Evolutionary conservation across 2,888 invertebrate species (phyloP).

Genomic region (Glaucopsyche alexis): DNA sequence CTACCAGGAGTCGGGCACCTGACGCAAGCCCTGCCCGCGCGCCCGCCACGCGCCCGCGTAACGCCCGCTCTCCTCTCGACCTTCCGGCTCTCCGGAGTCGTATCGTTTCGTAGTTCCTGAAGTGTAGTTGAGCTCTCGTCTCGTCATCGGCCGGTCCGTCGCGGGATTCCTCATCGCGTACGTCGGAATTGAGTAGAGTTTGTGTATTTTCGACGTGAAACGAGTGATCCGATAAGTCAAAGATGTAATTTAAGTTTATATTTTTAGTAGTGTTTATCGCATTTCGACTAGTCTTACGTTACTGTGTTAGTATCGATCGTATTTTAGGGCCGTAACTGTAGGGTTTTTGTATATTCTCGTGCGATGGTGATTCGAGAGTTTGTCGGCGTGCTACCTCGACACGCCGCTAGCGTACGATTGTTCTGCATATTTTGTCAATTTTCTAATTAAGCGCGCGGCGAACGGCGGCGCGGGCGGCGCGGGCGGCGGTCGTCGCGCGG

Average conservation of each 20-base stretch:
- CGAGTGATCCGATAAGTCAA: slow-evolving; percentile 77
- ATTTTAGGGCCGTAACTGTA: slow-evolving; percentile 65
- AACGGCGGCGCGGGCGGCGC: slow-evolving; percentile 53
- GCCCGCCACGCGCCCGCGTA: slow-evolving; percentile 15
- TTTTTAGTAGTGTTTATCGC: slow-evolving; percentile 74
- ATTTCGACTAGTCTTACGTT: slow-evolving; percentile 80
- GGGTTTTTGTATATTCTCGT: slow-evolving; percentile 74
- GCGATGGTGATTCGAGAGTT: slow-evolving; percentile 56
- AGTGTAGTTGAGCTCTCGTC: slow-evolving; percentile 44
- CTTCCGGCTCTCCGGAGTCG: slow-evolving; percentile 37
- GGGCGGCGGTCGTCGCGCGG: slow-evolving; percentile 53
- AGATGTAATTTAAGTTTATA: slow-evolving; percentile 77
- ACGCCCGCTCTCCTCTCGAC: background rate
- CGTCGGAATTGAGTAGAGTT: slow-evolving; percentile 70
- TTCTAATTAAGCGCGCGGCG: slow-evolving; percentile 73
- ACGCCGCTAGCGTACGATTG: slow-evolving; percentile 59
- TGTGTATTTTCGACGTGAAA: slow-evolving; percentile 66
- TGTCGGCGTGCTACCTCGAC: slow-evolving; percentile 59
- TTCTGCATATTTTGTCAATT: slow-evolving; percentile 76
- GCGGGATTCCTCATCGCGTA: slow-evolving; percentile 61
- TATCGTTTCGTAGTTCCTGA: slow-evolving; percentile 67
- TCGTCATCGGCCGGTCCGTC: slow-evolving; percentile 52
- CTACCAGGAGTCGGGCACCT: slow-evolving; percentile 84
- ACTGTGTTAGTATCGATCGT: slow-evolving; percentile 68
- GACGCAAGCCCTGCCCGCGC: slow-evolving; percentile 59